Evolutionary conservation across 2,113 vertebrate species (phyloP).

Genomic region (Penelope pileata): DNA sequence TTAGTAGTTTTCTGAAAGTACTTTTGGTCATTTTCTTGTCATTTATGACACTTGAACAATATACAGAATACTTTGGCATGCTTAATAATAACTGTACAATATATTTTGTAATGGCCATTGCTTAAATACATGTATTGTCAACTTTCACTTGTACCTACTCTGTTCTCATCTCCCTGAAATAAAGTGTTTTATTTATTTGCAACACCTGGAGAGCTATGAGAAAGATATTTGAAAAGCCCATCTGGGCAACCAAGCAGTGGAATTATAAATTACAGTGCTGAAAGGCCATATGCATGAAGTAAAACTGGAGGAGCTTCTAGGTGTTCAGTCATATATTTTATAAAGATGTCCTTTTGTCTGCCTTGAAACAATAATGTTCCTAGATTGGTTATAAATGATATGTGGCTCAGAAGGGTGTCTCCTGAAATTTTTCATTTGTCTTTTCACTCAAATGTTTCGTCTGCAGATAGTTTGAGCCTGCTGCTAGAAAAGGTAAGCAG

Average conservation of each 20-base stretch:
- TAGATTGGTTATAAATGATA: slow-evolving; percentile 21
- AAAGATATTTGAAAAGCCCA: slow-evolving; percentile 58
- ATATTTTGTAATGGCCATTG: not conserved
- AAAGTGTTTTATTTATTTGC: slow-evolving; percentile 64
- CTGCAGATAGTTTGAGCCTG: not conserved
- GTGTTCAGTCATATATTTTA: slow-evolving; percentile 35
- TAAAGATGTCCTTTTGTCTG: slow-evolving; percentile 1
- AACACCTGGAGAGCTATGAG: slow-evolving; percentile 53
- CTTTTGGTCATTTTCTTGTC: not conserved
- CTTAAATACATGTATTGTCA: not conserved
- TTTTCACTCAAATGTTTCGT: not conserved
- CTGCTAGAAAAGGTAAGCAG: not conserved
- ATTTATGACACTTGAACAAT: not conserved
- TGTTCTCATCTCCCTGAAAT: slow-evolving; percentile 30
- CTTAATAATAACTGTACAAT: not conserved
- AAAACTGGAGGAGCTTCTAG: slow-evolving; percentile 40
- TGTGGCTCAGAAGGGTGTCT: not conserved
- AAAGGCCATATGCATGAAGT: slow-evolving; percentile 35
- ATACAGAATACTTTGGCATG: not conserved
- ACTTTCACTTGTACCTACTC: not conserved
- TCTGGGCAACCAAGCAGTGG: slow-evolving; percentile 47
- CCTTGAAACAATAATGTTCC: slow-evolving; percentile 42
- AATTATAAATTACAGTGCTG: slow-evolving; percentile 46
- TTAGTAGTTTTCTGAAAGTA: not conserved
- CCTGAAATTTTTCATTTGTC: not conserved